Evolutionary conservation across 2,797 vertebrate genomes (phyloP).

Genomic region (Glossophaga mutica): DNA sequence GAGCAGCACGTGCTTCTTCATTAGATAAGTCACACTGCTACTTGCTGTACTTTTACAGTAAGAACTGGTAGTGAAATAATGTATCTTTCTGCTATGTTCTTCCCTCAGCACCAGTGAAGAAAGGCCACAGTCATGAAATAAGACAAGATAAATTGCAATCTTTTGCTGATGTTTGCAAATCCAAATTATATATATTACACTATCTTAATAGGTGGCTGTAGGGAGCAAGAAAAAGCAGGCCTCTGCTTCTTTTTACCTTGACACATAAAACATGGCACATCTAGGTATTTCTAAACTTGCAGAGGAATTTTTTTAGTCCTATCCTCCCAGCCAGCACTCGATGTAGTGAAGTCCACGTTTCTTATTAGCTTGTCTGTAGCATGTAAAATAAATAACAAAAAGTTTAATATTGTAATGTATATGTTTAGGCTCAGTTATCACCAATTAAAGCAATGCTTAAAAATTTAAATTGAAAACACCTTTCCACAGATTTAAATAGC

Average conservation of each 20-base stretch:
- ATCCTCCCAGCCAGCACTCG: background rate
- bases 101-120: background rate
- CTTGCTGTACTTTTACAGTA: background rate
- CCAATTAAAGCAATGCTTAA: background rate
- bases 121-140: background rate
- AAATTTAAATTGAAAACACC: background rate
- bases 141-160: background rate
- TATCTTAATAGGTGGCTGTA: background rate
- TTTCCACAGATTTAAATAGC: background rate
- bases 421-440: background rate
- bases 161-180: background rate
- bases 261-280: background rate
- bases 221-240: background rate
- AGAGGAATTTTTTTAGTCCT: background rate
- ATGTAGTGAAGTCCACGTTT: background rate
- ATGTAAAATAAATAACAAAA: background rate
- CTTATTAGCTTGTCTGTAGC: background rate
- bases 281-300: background rate
- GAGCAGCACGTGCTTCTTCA: background rate
- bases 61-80: background rate
- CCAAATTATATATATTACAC: background rate
- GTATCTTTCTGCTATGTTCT: background rate
- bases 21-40: background rate
- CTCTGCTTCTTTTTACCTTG: background rate
- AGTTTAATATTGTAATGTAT: background rate